These are phyloP conservation scores for Chelidonichthys spinosus DNA, from an alignment of 2,797 vertebrate genomes.

Conservation along the genomic window DNA sequence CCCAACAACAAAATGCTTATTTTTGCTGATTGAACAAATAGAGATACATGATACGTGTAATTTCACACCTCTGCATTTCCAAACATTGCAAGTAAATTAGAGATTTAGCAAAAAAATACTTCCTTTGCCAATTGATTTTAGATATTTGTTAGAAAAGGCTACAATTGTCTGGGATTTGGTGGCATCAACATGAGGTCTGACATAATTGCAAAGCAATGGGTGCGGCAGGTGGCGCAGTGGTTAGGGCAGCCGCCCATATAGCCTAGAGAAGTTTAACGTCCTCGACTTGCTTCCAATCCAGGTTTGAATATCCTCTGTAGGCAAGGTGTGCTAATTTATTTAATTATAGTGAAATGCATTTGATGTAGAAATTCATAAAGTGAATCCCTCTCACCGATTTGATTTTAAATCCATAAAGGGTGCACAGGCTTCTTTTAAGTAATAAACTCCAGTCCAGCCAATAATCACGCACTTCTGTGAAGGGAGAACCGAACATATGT, in stretches of 20 bases:
- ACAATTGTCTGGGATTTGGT: neutral
- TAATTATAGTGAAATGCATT: constrained; percentile 7
- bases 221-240: no score
- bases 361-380: constrained; percentile 18
- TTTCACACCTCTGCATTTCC: no score
- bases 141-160: neutral
- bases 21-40: neutral
- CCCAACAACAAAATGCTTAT: no score
- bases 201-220: neutral
- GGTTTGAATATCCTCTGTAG: constrained; percentile 2
- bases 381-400: constrained; percentile 18
- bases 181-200: neutral
- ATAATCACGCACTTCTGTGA: constrained; percentile 37
- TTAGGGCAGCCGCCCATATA: no score
- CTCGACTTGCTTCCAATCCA: neutral
- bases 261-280: no score
- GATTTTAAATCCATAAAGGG: constrained; percentile 33
- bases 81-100: neutral
- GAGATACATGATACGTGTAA: no score
- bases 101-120: neutral
- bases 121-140: neutral
- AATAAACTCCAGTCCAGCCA: constrained; percentile 28
- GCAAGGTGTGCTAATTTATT: neutral
- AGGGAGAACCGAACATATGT: constrained; percentile 36
- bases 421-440: constrained; percentile 22